Conservation (phyloP, 2,888 invertebrate genomes). For the Helleia helle region DNA sequence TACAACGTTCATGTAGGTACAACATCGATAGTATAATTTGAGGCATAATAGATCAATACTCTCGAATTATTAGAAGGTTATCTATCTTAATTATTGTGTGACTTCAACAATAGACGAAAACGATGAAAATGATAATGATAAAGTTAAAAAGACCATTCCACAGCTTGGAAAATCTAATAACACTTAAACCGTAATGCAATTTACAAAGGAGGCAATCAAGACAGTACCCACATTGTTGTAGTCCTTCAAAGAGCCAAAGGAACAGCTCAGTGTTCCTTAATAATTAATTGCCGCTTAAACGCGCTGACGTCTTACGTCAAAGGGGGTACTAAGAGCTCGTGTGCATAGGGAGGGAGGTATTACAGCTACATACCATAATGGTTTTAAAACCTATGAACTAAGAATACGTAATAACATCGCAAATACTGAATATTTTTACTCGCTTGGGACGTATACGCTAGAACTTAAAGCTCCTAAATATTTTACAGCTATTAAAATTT, state of each 20-base stretch:
- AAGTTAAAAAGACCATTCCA: not conserved
- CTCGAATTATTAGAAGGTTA: too few relatives aligned
- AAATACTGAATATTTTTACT: too few relatives aligned
- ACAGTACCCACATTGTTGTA: slow-evolving; percentile 65
- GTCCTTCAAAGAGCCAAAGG: slow-evolving; percentile 67
- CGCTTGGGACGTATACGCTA: too few relatives aligned
- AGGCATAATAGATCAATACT: too few relatives aligned
- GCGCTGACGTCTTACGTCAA: slow-evolving; percentile 64
- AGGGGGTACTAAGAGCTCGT: slow-evolving; percentile 52
- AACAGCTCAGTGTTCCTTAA: slow-evolving; percentile 57
- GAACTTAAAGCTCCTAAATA: too few relatives aligned
- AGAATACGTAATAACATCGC: slow-evolving; percentile 3
- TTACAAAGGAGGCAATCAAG: slow-evolving; percentile 66
- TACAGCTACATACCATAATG: slow-evolving; percentile 3
- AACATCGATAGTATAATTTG: too few relatives aligned
- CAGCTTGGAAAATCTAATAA: slow-evolving; percentile 7
- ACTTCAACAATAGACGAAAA: not conserved
- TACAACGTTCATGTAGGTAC: too few relatives aligned
- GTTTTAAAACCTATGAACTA: slow-evolving; percentile 3
- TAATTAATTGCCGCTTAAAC: slow-evolving; percentile 71
- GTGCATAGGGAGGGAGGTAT: slow-evolving; percentile 40
- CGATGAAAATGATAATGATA: not conserved
- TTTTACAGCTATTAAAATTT: slow-evolving; percentile 5
- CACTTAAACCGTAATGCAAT: slow-evolving; percentile 50
- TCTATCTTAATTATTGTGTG: too few relatives aligned